Base-by-base conservation (phyloP, 1,140 invertebrate species). In the Acromyrmex charruanus region DNA sequence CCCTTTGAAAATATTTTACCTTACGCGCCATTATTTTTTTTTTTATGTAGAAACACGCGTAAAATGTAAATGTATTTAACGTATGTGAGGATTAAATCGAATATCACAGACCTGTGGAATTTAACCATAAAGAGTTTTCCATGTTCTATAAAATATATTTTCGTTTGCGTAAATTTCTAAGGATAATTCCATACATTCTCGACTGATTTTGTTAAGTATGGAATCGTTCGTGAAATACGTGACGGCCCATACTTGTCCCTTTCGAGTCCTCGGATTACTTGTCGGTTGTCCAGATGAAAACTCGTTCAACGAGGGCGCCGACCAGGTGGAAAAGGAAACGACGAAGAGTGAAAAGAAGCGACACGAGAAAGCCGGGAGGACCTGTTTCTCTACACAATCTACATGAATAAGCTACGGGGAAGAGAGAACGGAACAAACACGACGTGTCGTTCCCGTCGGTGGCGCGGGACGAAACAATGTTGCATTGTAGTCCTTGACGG, bases 401-500 rank as follows among this genome's bases (percentile, higher is more conserved):
- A 14, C 25, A 69, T 9, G 74, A 80, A 79, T 51, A 63, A 21
- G 31, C 61, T 12, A 49, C 18, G 31, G 31, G 55, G 21, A 21
- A 28, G 21, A 75, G 39, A 49, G 58, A 77, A 61, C 39, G 80
- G 69, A 84, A 84, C 80, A 84, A 84, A 74, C 69, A 61, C 69
- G 69, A 28, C 31, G 39, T n/a, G 35, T 49, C 44, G 55, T 71
- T 75, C 69, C 55, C 25, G 66, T 12, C 49, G 77, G 44, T 81
- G 65, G 49, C 63, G 77, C 65, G 63, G 65, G 28, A 88, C 92
- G 91, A 93, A 93, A 94, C 93, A 94, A 94, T 91, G 93, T 93
- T 93, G 90, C 91, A 93, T 94, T 93, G 94, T 93, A 87, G 79
- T 87, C 86, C 75, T 80, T 86, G 90, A 85, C 89, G 91, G 93